These are phyloP conservation scores for Limenitis camilla DNA, from an alignment of 2,888 invertebrate species.

Conservation along the genomic window DNA sequence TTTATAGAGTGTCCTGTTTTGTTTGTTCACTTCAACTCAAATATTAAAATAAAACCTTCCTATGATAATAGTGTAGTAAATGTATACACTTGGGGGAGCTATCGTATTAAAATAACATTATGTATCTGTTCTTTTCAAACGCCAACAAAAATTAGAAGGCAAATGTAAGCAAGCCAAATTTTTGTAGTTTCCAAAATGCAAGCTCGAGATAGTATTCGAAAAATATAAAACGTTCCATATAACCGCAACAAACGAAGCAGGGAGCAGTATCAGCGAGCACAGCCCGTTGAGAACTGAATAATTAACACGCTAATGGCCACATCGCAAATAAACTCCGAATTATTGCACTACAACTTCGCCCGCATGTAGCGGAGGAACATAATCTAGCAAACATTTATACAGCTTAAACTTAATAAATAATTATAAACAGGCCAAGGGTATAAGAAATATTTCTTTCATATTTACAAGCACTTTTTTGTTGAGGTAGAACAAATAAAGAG, in stretches of 20 bases:
- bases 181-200: neutral
- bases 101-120: too few relatives aligned
- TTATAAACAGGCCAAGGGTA: slow-evolving; percentile 12
- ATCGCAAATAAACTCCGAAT: slow-evolving; percentile 67
- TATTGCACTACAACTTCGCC: slow-evolving; percentile 56
- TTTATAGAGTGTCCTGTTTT: too few relatives aligned
- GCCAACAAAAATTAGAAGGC: too few relatives aligned
- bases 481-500: neutral
- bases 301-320: slow-evolving; percentile 65
- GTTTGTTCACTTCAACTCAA: too few relatives aligned
- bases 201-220: neutral
- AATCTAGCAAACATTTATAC: slow-evolving; percentile 23
- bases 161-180: too few relatives aligned
- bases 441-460: neutral
- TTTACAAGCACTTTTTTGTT: neutral
- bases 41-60: too few relatives aligned
- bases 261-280: slow-evolving; percentile 30
- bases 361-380: slow-evolving; percentile 38
- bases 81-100: too few relatives aligned
- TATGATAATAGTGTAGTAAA: too few relatives aligned
- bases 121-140: too few relatives aligned
- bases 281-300: slow-evolving; percentile 45
- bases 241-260: slow-evolving; percentile 8
- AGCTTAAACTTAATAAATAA: slow-evolving; percentile 18
- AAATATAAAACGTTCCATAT: neutral